These are phyloP conservation scores for Sphaerodactylus townsendi DNA, from an alignment of 2,113 vertebrate species.

Conservation along the genomic window DNA sequence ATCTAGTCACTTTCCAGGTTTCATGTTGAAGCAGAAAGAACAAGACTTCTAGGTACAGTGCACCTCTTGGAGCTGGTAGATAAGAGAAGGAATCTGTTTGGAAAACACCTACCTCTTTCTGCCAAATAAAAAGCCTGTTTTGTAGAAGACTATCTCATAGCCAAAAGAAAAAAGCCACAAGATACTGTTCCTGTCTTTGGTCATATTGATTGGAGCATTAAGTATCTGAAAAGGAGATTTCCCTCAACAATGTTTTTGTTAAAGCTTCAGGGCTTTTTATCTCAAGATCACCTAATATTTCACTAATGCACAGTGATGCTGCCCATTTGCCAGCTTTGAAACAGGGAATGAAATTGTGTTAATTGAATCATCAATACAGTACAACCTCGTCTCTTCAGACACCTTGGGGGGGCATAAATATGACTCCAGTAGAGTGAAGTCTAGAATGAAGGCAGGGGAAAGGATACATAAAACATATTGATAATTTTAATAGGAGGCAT, in stretches of 20 bases:
- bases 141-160: background rate
- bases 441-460: background rate
- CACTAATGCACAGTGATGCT: background rate
- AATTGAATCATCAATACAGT: background rate
- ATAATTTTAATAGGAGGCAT: background rate
- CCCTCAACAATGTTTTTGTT: background rate
- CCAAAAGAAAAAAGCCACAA: background rate
- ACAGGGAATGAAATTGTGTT: background rate
- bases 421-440: background rate
- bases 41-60: background rate
- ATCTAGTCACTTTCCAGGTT: background rate
- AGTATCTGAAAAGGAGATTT: constrained; percentile 16
- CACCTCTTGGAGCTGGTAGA: background rate
- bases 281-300: background rate
- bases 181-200: background rate
- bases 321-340: background rate
- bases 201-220: background rate
- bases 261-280: background rate
- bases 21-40: background rate
- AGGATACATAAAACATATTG: background rate
- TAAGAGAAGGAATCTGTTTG: background rate
- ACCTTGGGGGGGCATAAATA: background rate
- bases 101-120: background rate
- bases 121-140: constrained; percentile 3
- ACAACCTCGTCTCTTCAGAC: background rate